Evolutionary conservation across 23 tunicate species (phyloP), one percentile per base, ranked within the genome.

Genomic region (Aplidium turbinatum): DNA sequence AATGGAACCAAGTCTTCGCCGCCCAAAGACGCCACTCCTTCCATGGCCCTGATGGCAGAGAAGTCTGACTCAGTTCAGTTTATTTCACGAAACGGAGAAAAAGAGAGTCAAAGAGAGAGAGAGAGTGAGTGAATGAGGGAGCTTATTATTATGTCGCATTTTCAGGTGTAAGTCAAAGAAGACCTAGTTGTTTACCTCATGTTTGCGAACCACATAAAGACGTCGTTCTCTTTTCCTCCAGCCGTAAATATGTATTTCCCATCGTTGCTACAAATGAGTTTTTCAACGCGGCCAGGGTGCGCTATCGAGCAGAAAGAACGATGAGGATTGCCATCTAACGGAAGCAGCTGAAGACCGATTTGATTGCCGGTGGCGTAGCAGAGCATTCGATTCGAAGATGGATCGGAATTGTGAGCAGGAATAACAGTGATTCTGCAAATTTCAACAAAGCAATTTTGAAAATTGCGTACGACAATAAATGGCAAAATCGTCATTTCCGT

Each of bases 241-340:
- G 91, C 77, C 23, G 97, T 84, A 65, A 91, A 93, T 5, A 86
- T 25, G 55, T 65, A 61, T 21, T 53, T 61, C 7, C 93, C 87
- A 72, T 86, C 86, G 51, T 94, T 34, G 31, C 84, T 50, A 50
- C 89, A 78, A 35, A 75, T 60, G 19, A 86, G 31, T 39, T 57
- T 82, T 46, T 77, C 46, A 29, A 79, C 71, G 16, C 97, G 89
- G 39, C 39, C 47, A 1, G 97, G 91, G 42, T 91, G 97, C n/a
- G 84, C 97, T 2, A 79, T 77, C 0, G 70, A 32, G 31, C 86
- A 85, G 0, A 80, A 63, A 4, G 97, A 91, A n/a, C 84, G 77
- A 58, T 91, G 97, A 1, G 90, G 91, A 53, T 84, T 91, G 63
- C 97, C 97, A 61, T 91, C 97, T 35, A 91, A 82, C 47, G 97